Base-by-base conservation (phyloP, 2,113 vertebrate species). In the Agelaius phoeniceus region DNA sequence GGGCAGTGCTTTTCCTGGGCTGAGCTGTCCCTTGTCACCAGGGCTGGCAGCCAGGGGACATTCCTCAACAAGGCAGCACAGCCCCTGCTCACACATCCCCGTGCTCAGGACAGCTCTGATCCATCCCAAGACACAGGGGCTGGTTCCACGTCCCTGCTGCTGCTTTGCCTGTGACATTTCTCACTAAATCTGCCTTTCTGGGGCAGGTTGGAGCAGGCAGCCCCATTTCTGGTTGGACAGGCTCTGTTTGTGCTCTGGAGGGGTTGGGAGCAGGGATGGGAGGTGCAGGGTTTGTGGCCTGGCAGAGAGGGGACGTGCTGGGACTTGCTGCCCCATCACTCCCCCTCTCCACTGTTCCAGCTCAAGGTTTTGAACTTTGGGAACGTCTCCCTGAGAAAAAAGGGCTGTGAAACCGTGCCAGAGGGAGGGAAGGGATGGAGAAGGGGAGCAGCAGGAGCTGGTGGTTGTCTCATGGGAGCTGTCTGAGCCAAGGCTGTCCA, bases 181-280 rank as follows among this genome's bases (percentile, higher is more conserved):
- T 90, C 94, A 58, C 86, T 73, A 27, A 69, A 81, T 94, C 87
- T 93, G 87, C 62, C 30, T 96, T 90, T 94, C 76, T 66, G 88
- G 90, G 97, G 96, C 98, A 49, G 84, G 98, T 80, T 7, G 3
- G 89, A 97, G 97, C 98, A 98, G 91, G 94, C 84, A 57, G 12
- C 74, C 88, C 63, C 21, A 51, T 73, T 97, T 97, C 98, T 97
- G 96, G 98, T 98, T 78, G 91, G 97, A 79, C 98, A 86, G 96
- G 97, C 97, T 98, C 62, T 91, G 86, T 92, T 86, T 93, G 89
- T 41, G 85, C 84, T 87, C 80, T n/a, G 89, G 65, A 44, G 76
- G 37, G 59, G 73, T 55, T 96, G 87, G 87, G 46, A 18, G 72
- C 84, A 95, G 94, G 73, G 95, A 78, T 95, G 96, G 95, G 96